A percentile compares a stretch with the other conserved stretches of the same genome.
These are phyloP conservation scores for Leptodactylus fallax DNA, from an alignment of 2,797 vertebrate genomes.

Conservation along the genomic window DNA sequence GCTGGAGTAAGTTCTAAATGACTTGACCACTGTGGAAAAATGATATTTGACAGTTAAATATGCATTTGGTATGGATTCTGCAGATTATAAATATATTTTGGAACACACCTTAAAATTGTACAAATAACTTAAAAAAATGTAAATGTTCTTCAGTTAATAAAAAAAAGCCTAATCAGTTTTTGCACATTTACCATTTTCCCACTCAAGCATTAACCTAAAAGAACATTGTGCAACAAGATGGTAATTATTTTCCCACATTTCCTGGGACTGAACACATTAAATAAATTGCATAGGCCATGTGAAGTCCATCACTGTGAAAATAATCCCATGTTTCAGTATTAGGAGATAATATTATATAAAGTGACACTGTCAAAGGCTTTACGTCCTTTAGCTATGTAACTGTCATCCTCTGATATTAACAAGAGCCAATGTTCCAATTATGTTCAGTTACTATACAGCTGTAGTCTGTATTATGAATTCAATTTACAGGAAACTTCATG, in stretches of 20 bases:
- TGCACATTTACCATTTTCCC: not conserved
- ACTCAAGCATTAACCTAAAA: constrained; percentile 16
- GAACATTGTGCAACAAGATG: not conserved
- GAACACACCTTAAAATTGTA: not conserved
- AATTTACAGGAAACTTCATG: not conserved
- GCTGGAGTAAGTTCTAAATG: too few relatives aligned
- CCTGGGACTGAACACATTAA: not conserved
- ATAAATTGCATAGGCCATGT: constrained; percentile 17
- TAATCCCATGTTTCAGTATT: constrained; percentile 14
- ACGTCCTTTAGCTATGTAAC: constrained; percentile 3
- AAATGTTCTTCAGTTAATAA: not conserved
- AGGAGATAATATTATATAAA: constrained; percentile 20
- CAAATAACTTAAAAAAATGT: not conserved
- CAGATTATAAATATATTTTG: not conserved
- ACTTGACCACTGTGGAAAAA: too few relatives aligned
- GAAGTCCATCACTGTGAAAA: constrained; percentile 11
- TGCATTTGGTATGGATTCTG: too few relatives aligned
- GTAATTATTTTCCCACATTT: constrained; percentile 5
- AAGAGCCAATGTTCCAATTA: constrained; percentile 19
- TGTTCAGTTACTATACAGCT: constrained; percentile 5
- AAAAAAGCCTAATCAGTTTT: not conserved
- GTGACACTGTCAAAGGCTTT: constrained; percentile 24
- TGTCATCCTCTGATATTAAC: constrained; percentile 9
- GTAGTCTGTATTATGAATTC: not conserved
- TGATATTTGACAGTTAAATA: too few relatives aligned